phyloP scores from a whole-genome alignment of 2,113 vertebrate species.

The Irena cyanogastra region DNA sequence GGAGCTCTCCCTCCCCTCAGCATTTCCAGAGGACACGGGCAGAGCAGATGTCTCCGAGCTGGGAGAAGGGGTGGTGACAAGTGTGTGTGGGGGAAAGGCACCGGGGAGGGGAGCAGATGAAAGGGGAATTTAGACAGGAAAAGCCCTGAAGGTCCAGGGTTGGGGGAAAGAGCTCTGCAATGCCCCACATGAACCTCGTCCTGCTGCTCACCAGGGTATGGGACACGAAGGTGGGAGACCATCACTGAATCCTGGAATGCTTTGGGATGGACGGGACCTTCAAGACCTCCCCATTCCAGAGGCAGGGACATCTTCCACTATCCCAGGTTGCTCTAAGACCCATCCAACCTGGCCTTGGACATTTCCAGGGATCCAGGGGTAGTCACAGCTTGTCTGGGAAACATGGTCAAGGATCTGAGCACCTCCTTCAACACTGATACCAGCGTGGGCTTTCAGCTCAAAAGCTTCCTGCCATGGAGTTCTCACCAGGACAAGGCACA shows the following conservation, averaged over 20 bases:
- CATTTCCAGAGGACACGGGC: neutral
- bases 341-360: neutral
- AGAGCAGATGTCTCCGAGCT: slow-evolving; percentile 45
- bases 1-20: neutral
- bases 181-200: neutral
- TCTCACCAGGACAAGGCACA: neutral
- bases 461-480: neutral
- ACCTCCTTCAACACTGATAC: neutral
- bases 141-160: neutral
- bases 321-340: neutral
- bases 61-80: slow-evolving; percentile 49
- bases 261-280: neutral
- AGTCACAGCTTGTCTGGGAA: neutral
- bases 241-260: neutral
- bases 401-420: neutral
- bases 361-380: neutral
- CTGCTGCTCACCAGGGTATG: neutral
- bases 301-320: rapidly evolving
- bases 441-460: neutral
- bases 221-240: rapidly evolving
- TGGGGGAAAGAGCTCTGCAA: neutral
- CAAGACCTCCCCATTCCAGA: neutral
- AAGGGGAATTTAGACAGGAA: neutral
- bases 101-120: neutral
- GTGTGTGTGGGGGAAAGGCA: neutral